Conservation (phyloP, 2,113 vertebrate species). For the Chaetura pelagica region DNA sequence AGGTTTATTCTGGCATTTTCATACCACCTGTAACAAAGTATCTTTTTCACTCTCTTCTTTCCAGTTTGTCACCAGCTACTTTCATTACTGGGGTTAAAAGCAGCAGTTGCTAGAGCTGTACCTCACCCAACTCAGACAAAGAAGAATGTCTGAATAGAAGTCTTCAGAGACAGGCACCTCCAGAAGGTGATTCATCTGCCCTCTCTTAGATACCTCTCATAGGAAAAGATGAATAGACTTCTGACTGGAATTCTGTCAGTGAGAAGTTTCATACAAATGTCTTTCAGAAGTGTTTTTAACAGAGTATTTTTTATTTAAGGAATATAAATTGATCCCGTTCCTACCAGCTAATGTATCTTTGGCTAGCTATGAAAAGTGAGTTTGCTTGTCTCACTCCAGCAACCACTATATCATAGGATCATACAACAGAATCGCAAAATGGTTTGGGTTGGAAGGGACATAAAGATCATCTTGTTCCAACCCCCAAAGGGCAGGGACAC, state of each 20-base stretch:
- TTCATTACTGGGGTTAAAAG: conserved; percentile 38
- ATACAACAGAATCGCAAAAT: too few species aligned
- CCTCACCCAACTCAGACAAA: conserved; percentile 36
- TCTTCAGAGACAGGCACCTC: conserved; percentile 38
- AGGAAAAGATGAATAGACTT: conserved; percentile 61
- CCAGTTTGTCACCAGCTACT: neutral
- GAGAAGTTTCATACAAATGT: conserved; percentile 57
- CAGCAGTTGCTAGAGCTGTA: conserved; percentile 5
- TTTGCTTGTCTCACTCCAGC: neutral
- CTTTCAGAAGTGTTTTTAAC: conserved; percentile 56
- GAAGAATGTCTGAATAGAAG: conserved; percentile 46
- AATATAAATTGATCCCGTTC: conserved; percentile 48
- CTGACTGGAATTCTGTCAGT: conserved; percentile 55
- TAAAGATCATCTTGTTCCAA: too few species aligned
- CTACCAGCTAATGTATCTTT: conserved; percentile 15
- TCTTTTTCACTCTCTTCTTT: neutral
- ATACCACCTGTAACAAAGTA: conserved; percentile 12
- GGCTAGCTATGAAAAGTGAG: neutral
- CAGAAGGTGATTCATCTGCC: conserved; percentile 54
- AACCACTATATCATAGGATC: neutral
- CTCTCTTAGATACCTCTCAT: conserved; percentile 46
- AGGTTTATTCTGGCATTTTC: conserved; percentile 28
- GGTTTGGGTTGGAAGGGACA: too few species aligned
- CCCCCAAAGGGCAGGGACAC: too few species aligned
- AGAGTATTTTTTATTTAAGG: conserved; percentile 59